Evolutionary conservation across 2,888 invertebrate genomes (phyloP), one percentile per base, ranked within the genome.

Genomic region (Drosophila testacea): DNA sequence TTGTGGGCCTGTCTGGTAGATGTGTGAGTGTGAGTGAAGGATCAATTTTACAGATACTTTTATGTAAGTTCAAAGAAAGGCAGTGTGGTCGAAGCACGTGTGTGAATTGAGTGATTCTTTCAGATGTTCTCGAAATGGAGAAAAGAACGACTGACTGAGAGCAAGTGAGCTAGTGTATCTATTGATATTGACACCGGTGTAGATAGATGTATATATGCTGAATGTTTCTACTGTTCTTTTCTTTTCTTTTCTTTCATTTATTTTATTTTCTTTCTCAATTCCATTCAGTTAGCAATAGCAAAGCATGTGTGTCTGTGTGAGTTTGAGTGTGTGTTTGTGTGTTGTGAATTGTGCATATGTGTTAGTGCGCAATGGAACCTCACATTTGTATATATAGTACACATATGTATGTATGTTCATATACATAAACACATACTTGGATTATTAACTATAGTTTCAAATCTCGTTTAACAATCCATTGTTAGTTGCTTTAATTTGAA

Each of bases 331-430:
- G 54, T 77, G 46, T 66, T 48, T 73, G 10, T 63, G 44, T 56
- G 41, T 44, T 13, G 22, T 54, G 27, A 28, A 28, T 41, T 55
- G 34, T 50, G 32, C 67, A 61, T 59, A 47, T 70, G 55, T 77
- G 51, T 79, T 61, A 74, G 70, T 83, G 86, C 81, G 85, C 83
- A 69, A 75, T 85, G 80, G 71, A 79, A 76, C 75, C 68, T 74
- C 71, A 80, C 64, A 71, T 75, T 60, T 22, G 39, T 55, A 22
- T 57, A 28, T 44, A 62, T 39, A 38, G 36, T 50, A 30, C 27
- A n/a, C 13, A 39, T 13, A 39, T 38, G n/a, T 6, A 42, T 11
- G n/a, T 11, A 39, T 59, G 22, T 51, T 22, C 44, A 36, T 42
- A 60, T 50, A 42, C 54, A 16, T 55, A 28, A 47, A 64, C 5